phyloP scores from a whole-genome alignment of 2,797 vertebrate genomes.

The Tangara arthus region DNA sequence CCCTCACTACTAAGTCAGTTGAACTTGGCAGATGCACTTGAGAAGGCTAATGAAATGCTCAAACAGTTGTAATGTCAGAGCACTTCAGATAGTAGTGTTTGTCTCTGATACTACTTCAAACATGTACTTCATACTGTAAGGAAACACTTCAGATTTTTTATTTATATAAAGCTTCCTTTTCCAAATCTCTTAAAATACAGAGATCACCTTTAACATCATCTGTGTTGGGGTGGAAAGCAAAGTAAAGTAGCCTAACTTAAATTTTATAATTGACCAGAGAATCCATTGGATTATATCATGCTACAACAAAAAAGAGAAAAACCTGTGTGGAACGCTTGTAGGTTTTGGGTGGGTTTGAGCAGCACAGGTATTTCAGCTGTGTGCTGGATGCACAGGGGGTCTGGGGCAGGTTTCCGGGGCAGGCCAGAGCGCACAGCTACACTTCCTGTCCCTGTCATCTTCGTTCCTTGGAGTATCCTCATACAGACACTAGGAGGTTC shows the following conservation, averaged over 20 bases:
- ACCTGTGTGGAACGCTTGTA: rapidly evolving
- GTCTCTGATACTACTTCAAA: neutral
- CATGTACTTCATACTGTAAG: neutral
- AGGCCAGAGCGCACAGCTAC: neutral
- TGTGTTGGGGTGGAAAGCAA: neutral
- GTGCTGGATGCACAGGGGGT: neutral
- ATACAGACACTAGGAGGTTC: neutral
- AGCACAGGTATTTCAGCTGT: neutral
- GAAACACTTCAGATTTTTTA: neutral
- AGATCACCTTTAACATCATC: neutral
- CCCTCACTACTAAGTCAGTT: neutral
- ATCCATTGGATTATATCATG: neutral
- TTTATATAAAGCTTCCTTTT: neutral
- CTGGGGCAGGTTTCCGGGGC: neutral
- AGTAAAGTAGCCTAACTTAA: neutral
- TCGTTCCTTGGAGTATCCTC: neutral
- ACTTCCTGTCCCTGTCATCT: neutral
- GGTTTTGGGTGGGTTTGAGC: neutral
- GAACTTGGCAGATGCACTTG: neutral
- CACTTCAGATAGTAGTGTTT: neutral
- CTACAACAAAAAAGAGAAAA: neutral
- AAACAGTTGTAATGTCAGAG: neutral
- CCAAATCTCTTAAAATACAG: neutral
- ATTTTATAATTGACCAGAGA: neutral
- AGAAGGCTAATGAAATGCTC: neutral